Percentiles rank a stretch among this genome's conserved stretches.
Evolutionary conservation across 2,113 vertebrate species (phyloP).

Genomic region (Hylia prasina): DNA sequence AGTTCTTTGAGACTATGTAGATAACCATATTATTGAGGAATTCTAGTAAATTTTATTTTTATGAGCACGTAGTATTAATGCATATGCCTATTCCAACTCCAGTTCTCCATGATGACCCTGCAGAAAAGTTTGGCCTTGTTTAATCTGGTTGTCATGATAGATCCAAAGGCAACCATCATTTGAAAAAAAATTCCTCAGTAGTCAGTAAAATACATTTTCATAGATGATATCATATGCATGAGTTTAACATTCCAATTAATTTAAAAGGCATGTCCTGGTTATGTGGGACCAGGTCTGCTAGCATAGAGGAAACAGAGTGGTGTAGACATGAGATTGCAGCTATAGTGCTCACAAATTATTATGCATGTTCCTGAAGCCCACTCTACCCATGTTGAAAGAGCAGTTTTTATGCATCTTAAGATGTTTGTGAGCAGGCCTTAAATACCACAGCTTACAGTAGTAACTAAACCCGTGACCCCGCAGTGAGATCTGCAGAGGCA

Average conservation of each 20-base stretch:
- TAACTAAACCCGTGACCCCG: not conserved
- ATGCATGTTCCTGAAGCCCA: rapidly evolving
- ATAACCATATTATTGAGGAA: not conserved
- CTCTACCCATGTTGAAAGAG: not conserved
- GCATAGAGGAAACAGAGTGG: not conserved
- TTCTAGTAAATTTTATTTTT: not conserved
- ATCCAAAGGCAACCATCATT: not conserved
- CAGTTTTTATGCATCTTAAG: not conserved
- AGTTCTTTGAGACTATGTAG: not conserved
- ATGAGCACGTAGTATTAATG: not conserved
- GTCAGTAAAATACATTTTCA: not conserved
- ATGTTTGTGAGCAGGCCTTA: not conserved
- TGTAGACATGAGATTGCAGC: not conserved
- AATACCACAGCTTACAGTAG: not conserved
- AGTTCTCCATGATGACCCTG: not conserved
- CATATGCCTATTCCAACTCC: not conserved
- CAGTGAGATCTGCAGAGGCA: not conserved
- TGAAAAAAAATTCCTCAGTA: not conserved
- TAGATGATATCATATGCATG: not conserved
- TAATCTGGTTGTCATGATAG: not conserved
- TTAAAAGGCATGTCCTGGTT: not conserved
- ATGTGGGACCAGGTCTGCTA: not conserved
- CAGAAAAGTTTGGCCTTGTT: not conserved
- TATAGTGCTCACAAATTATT: not conserved
- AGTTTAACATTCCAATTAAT: slow-evolving; percentile 7